phyloP scores from a whole-genome alignment of 1,140 invertebrate genomes.

The Micrasema minimum region DNA sequence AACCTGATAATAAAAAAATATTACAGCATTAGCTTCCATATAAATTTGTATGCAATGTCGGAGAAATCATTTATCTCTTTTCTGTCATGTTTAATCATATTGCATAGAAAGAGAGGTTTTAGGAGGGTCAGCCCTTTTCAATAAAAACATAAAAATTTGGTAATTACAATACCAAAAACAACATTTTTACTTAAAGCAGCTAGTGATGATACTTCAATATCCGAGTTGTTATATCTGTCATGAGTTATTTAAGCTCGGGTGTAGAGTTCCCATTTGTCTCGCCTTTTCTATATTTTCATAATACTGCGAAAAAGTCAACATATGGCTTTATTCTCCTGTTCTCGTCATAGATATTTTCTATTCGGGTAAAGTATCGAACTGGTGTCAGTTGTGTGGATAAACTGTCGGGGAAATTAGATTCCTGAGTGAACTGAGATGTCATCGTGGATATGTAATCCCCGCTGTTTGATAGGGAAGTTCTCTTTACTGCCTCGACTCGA shows the following conservation, averaged over 20 bases:
- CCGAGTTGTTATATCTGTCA: too few relatives aligned
- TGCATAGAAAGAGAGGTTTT: too few relatives aligned
- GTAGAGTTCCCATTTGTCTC: constrained; percentile 69
- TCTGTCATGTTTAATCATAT: too few relatives aligned
- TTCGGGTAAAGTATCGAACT: constrained; percentile 64
- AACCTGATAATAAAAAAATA: too few relatives aligned
- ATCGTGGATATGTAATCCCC: constrained; percentile 56
- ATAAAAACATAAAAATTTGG: too few relatives aligned
- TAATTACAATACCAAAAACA: too few relatives aligned
- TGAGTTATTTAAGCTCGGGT: constrained; percentile 52
- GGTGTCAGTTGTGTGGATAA: constrained; percentile 49
- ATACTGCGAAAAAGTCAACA: constrained; percentile 87
- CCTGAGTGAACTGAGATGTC: constrained; percentile 47
- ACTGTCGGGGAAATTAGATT: constrained; percentile 43
- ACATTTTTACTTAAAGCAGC: too few relatives aligned
- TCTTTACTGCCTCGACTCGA: constrained; percentile 55
- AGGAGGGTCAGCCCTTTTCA: too few relatives aligned
- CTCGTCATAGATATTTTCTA: constrained; percentile 59
- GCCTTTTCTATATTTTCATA: constrained; percentile 78
- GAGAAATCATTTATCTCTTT: too few relatives aligned
- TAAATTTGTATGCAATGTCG: too few relatives aligned
- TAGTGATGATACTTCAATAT: too few relatives aligned
- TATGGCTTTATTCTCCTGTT: constrained; percentile 81
- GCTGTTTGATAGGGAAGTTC: constrained; percentile 53
- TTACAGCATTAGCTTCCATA: too few relatives aligned